phyloP scores from a whole-genome alignment of 2,888 invertebrate genomes.

The Thecocarcelia acutangulata region DNA sequence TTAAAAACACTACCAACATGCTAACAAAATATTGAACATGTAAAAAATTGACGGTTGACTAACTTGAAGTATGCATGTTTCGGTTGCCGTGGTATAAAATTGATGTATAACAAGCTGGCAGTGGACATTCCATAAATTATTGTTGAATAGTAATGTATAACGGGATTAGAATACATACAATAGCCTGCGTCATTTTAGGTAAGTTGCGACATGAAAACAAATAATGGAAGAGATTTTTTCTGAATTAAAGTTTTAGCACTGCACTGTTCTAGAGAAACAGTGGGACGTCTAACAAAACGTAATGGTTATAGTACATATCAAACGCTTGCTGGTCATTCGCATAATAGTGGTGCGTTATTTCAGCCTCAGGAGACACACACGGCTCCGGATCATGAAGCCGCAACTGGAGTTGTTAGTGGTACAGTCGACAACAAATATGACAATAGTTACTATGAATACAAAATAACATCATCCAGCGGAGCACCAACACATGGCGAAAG shows the following conservation, averaged over 20 bases:
- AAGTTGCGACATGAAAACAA: constrained; percentile 24
- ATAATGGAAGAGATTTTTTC: neutral
- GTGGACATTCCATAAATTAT: constrained; percentile 69
- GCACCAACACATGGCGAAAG: neutral
- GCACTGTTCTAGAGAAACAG: constrained; percentile 68
- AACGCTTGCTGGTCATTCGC: constrained; percentile 70
- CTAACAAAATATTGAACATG: constrained; percentile 65
- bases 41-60: constrained; percentile 62
- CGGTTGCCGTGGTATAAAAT: constrained; percentile 63
- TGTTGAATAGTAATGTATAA: constrained; percentile 69
- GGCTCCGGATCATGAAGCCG: constrained; percentile 67
- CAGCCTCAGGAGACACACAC: constrained; percentile 65
- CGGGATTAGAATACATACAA: constrained; percentile 58
- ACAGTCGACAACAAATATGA: constrained; percentile 58
- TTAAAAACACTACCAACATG: constrained; percentile 57
- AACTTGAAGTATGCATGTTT: constrained; percentile 53
- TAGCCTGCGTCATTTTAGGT: constrained; percentile 69
- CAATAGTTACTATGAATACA: constrained; percentile 68
- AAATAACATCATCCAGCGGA: constrained; percentile 44
- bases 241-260: constrained; percentile 48
- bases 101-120: constrained; percentile 64
- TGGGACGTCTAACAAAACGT: constrained; percentile 76
- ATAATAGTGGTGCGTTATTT: constrained; percentile 60
- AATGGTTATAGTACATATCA: constrained; percentile 75
- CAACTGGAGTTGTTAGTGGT: constrained; percentile 52